These are phyloP conservation scores for Rhopalosiphum maidis DNA, from an alignment of 1,140 invertebrate genomes.

Conservation along the genomic window DNA sequence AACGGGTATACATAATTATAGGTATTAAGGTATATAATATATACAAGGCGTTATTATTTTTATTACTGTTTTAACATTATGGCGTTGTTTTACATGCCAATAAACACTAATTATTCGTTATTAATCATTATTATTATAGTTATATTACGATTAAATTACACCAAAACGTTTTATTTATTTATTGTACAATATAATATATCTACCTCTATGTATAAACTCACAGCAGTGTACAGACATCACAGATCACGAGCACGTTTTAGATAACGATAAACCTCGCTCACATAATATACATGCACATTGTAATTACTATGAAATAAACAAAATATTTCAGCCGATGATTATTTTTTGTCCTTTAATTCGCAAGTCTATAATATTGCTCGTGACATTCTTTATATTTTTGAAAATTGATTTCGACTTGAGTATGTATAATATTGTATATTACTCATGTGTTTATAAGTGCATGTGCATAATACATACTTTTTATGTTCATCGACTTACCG, in stretches of 20 bases:
- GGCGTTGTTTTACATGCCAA: constrained; percentile 15
- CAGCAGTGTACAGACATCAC: background rate
- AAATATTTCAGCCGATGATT: background rate
- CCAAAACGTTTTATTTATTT: background rate
- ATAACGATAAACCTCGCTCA: background rate
- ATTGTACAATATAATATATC: background rate
- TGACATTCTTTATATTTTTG: constrained; percentile 23
- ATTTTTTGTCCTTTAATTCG: background rate
- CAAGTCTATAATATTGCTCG: background rate
- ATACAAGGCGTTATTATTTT: background rate
- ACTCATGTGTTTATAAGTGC: too few species aligned
- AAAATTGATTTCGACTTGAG: background rate
- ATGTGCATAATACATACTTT: too few species aligned
- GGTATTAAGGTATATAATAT: background rate
- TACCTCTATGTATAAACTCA: background rate
- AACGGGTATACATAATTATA: background rate
- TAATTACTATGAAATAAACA: background rate
- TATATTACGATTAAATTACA: background rate
- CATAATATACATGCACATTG: background rate
- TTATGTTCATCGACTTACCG: background rate
- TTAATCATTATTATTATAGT: background rate
- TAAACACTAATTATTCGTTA: background rate
- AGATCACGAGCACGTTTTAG: background rate
- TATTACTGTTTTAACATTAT: background rate
- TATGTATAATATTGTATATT: background rate